phyloP scores from a whole-genome alignment of 30 jellyfish, hydroid and myxozoan species.

The Haliclystus octoradiatus region DNA sequence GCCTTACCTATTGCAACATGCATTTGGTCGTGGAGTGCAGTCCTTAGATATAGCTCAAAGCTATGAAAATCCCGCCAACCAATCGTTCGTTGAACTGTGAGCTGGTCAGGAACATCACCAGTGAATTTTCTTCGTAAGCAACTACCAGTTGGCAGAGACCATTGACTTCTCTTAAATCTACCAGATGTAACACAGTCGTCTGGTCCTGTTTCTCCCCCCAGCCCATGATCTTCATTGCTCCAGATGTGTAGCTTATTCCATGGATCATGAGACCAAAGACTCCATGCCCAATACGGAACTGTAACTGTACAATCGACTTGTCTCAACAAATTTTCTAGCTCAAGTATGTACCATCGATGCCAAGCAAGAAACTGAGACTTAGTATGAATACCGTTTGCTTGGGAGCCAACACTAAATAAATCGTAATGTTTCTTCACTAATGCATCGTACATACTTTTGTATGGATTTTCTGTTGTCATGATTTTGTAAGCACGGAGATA shows the following conservation, averaged over 20 bases:
- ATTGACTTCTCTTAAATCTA: too few relatives aligned
- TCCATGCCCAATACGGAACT: slow-evolving; percentile 41
- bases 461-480: not conserved
- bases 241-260: too few relatives aligned
- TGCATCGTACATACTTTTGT: slow-evolving; percentile 1
- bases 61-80: too few relatives aligned
- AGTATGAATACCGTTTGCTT: too few relatives aligned
- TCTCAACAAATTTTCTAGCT: slow-evolving; percentile 24
- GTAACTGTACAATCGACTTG: slow-evolving; percentile 35
- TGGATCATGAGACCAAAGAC: slow-evolving; percentile 2
- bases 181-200: too few relatives aligned
- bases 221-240: too few relatives aligned
- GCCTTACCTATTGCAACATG: slow-evolving; percentile 53
- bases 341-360: too few relatives aligned
- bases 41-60: slow-evolving; percentile 36
- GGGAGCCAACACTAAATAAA: slow-evolving; percentile 5
- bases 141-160: too few relatives aligned
- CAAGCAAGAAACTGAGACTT: too few relatives aligned
- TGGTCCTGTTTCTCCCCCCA: too few relatives aligned
- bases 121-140: slow-evolving; percentile 28
- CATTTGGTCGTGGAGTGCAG: slow-evolving; percentile 44
- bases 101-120: slow-evolving; percentile 35
- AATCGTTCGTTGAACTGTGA: too few relatives aligned
- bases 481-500: slow-evolving; percentile 3
- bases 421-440: not conserved